phyloP scores from a whole-genome alignment of 2,888 invertebrate species.

The Amblyjoppa fuscipennis region DNA sequence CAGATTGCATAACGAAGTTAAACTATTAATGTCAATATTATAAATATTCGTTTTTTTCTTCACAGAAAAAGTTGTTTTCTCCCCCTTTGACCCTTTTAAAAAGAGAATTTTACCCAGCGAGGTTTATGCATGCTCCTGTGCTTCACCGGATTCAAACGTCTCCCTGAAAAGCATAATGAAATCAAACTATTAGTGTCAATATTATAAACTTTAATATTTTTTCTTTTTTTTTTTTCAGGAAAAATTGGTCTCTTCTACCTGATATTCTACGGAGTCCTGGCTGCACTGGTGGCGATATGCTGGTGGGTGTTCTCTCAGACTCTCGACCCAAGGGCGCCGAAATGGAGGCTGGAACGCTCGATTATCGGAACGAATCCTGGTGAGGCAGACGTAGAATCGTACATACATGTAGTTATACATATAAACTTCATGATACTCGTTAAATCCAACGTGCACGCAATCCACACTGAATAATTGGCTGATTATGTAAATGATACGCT shows the following conservation, averaged over 20 bases:
- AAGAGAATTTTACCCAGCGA: no score
- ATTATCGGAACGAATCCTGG: conserved; percentile 98
- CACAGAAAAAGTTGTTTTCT: conserved; percentile 96
- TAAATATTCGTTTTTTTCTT: conserved; percentile 68
- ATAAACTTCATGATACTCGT: conserved; percentile 20
- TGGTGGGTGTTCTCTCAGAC: conserved; percentile 98
- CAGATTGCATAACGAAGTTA: no score
- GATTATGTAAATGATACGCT: conserved; percentile 67
- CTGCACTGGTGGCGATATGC: conserved; percentile 96
- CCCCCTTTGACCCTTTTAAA: conserved; percentile 86
- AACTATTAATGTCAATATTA: no score
- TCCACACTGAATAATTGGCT: conserved; percentile 58
- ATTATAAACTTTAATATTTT: conserved; percentile 17
- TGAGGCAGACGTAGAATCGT: conserved; percentile 76
- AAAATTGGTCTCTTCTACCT: conserved; percentile 98
- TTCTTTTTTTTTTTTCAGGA: conserved; percentile 87
- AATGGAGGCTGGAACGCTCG: conserved; percentile 94
- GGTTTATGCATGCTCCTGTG: no score
- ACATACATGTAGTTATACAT: background rate
- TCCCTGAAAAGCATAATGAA: background rate
- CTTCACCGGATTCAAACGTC: no score
- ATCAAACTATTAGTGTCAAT: background rate
- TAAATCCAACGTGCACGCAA: conserved; percentile 49
- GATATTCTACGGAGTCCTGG: conserved; percentile 96
- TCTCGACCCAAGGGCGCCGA: conserved; percentile 94